A percentile compares a stretch with the other conserved stretches of the same genome.
phyloP scores from a whole-genome alignment of 2,113 vertebrate species.

The Pelobates fuscus region DNA sequence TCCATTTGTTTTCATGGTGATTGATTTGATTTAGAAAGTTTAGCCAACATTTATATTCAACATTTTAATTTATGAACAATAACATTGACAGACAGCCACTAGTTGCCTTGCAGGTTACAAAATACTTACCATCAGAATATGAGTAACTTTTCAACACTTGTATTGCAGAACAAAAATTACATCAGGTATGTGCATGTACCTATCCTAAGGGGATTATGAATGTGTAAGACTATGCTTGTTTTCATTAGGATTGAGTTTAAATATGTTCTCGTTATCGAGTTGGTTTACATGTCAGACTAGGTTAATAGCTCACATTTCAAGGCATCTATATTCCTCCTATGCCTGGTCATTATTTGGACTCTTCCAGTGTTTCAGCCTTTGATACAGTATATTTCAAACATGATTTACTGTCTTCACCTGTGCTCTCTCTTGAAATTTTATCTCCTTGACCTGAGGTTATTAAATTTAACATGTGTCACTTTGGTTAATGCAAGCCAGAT shows the following conservation, averaged over 20 bases:
- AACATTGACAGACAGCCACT: too few relatives aligned
- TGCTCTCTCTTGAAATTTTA: constrained; percentile 10
- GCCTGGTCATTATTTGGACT: not conserved
- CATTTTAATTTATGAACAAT: too few relatives aligned
- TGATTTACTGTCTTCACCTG: constrained; percentile 31
- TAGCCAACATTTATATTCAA: too few relatives aligned
- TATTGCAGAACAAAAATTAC: too few relatives aligned
- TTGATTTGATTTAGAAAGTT: too few relatives aligned
- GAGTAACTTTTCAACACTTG: too few relatives aligned
- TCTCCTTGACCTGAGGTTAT: constrained; percentile 18
- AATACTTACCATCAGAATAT: too few relatives aligned
- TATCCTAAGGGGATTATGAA: too few relatives aligned
- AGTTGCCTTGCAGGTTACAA: too few relatives aligned
- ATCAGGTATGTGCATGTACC: too few relatives aligned
- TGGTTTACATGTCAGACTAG: not conserved
- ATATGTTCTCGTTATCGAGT: not conserved
- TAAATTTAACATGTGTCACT: constrained; percentile 23
- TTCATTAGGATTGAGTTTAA: not conserved
- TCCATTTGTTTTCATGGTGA: too few relatives aligned
- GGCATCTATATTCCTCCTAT: not conserved
- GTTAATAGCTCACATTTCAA: not conserved
- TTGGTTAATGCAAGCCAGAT: constrained; percentile 14
- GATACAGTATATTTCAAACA: not conserved
- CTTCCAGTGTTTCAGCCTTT: not conserved
- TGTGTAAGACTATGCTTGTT: too few relatives aligned